Percentiles rank a stretch among this genome's conserved stretches.
Evolutionary conservation across 2,888 invertebrate genomes (phyloP).

Genomic region (Luperina testacea): DNA sequence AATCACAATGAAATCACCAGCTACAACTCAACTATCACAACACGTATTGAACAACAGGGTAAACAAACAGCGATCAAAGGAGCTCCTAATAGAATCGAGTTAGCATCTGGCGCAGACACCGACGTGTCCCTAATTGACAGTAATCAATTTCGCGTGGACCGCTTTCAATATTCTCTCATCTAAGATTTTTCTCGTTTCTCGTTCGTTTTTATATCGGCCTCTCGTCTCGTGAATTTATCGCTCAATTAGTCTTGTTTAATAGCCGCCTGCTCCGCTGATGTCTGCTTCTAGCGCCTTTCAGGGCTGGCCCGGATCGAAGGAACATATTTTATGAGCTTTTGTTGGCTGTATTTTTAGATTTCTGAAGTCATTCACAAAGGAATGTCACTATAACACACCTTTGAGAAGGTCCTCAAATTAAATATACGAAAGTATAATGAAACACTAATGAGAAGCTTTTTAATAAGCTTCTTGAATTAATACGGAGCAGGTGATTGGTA

Average conservation of each 20-base stretch:
- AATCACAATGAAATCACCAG: slow-evolving; percentile 42
- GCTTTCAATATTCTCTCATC: slow-evolving; percentile 89
- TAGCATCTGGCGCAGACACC: slow-evolving; percentile 84
- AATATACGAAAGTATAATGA: slow-evolving; percentile 1
- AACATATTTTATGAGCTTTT: slow-evolving; percentile 31
- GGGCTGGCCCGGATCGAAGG: slow-evolving; percentile 76
- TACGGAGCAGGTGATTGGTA: slow-evolving; percentile 36
- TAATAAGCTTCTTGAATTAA: slow-evolving; percentile 17
- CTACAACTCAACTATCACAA: slow-evolving; percentile 53
- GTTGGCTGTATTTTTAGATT: slow-evolving; percentile 21
- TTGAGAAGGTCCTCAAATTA: neutral
- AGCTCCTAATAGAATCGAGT: slow-evolving; percentile 69
- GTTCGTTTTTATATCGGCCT: slow-evolving; percentile 87
- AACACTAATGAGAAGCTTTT: slow-evolving; percentile 4
- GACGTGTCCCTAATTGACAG: slow-evolving; percentile 87
- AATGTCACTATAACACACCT: neutral
- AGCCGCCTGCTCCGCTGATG: slow-evolving; percentile 90
- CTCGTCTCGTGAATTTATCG: slow-evolving; percentile 90
- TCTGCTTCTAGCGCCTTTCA: slow-evolving; percentile 87
- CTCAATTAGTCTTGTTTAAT: slow-evolving; percentile 91
- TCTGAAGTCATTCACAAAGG: neutral
- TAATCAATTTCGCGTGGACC: slow-evolving; percentile 88
- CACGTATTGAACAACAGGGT: slow-evolving; percentile 49
- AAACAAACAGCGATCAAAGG: slow-evolving; percentile 62
- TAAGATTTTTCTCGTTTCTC: slow-evolving; percentile 84